A percentile compares a stretch with the other conserved stretches of the same genome.
Evolutionary conservation across 2,797 vertebrate genomes (phyloP).

Genomic region (Esox masquinongy): DNA sequence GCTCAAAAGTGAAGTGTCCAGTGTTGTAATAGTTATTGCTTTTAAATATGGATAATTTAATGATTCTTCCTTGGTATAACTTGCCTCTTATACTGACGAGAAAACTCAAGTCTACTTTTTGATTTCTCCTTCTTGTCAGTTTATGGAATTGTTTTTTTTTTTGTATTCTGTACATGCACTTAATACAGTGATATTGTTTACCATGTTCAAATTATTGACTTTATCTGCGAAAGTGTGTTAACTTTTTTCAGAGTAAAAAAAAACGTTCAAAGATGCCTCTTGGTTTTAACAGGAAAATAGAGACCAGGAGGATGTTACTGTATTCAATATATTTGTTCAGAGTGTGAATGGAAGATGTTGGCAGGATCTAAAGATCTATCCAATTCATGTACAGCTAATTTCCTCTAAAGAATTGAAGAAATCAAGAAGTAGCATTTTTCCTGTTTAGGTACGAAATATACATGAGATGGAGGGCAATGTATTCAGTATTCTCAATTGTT

Average conservation of each 20-base stretch:
- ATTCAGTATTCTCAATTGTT: conserved; percentile 73
- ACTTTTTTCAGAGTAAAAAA: conserved; percentile 47
- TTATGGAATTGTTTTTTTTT: conserved; percentile 58
- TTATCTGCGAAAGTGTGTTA: conserved; percentile 53
- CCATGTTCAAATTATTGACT: conserved; percentile 51
- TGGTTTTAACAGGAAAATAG: conserved; percentile 46
- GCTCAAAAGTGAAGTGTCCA: conserved; percentile 72
- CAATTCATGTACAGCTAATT: conserved; percentile 40
- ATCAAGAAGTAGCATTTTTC: not conserved
- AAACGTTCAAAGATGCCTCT: conserved; percentile 66
- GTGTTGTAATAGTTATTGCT: conserved; percentile 76
- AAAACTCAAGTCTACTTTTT: conserved; percentile 58
- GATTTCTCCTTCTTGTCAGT: conserved; percentile 44
- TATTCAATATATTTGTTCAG: conserved; percentile 62
- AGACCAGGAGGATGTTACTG: conserved; percentile 50
- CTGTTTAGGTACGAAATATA: conserved; percentile 38
- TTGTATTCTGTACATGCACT: conserved; percentile 64
- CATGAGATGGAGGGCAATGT: conserved; percentile 57
- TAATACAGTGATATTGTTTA: conserved; percentile 64
- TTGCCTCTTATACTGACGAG: conserved; percentile 68
- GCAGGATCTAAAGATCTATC: conserved; percentile 36
- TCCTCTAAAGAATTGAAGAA: conserved; percentile 1
- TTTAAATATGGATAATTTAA: conserved; percentile 71
- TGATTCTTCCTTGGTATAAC: conserved; percentile 65
- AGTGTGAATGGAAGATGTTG: conserved; percentile 60